Base-by-base conservation (phyloP, 2,797 vertebrate genomes). In the Atherinosoma microstoma region DNA sequence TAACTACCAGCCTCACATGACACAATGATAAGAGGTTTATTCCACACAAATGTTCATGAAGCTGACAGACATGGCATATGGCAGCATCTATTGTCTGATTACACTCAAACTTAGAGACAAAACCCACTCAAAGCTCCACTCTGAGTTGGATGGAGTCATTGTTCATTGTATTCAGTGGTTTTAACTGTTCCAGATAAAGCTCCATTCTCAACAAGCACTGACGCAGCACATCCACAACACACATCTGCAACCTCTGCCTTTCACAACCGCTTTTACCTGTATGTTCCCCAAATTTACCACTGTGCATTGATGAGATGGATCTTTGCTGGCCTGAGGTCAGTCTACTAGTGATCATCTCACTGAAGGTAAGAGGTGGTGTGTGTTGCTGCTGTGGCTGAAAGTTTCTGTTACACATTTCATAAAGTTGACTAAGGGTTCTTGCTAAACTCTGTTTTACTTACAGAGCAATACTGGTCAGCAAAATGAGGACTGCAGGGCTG, bases 151-250 rank as follows among this genome's bases (percentile, higher is more conserved):
- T 9, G 63, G 68, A 74, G 66, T 70, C 58, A 85, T 92, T 93
- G 93, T 93, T 80, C 79, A 59, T 81, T 59, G 87, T 66, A 63
- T 80, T 90, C 82, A 65, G 53, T 64, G 76, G 77, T 81, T 89
- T 90, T 80, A 85, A 84, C 86, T 15, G 76, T 94, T 95, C 94
- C 92, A 94, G 95, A 94, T 86, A 56, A 82, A 90, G 85, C 92
- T 87, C 85, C 80, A 89, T 94, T 93, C 82, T 93, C 79, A 81
- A 45, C 76, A 83, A 84, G 67, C 66, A 79, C 93, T 94, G 94
- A 94, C 91, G 47, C 94, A 94, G 94, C 94, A 94, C 76, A 92
- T 91, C 84, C 79, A 62, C n/a, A 65, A 76, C 77, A 80, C 75
- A 64, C 58, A 84, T 67, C 53, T 53, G 24, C 58, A 53, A 27